Evolutionary conservation across 2,888 invertebrate genomes (phyloP).

Genomic region (Leucoma salicis): DNA sequence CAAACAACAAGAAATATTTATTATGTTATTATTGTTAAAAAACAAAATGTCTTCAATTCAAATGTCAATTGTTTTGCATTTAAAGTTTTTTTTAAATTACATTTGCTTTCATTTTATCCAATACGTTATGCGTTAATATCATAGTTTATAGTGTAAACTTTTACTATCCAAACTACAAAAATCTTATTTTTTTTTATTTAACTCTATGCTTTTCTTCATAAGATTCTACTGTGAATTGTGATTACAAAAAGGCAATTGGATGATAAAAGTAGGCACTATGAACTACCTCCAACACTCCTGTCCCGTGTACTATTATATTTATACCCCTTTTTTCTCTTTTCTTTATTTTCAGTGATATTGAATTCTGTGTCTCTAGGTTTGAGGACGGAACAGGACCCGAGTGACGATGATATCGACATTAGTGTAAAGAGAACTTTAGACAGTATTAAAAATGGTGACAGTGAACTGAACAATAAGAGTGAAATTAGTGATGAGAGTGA

Average conservation of each 20-base stretch:
- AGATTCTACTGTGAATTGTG: too few species aligned
- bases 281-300: slow-evolving; percentile 20
- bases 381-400: slow-evolving; percentile 77
- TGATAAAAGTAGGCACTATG: slow-evolving; percentile 28
- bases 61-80: too few species aligned
- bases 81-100: too few species aligned
- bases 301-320: slow-evolving; percentile 45
- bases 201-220: too few species aligned
- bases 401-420: slow-evolving; percentile 77
- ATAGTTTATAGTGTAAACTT: too few species aligned
- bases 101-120: too few species aligned
- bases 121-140: too few species aligned
- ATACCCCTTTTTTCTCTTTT: slow-evolving; percentile 56
- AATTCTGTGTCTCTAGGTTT: slow-evolving; percentile 81
- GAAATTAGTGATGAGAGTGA: slow-evolving; percentile 64
- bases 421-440: slow-evolving; percentile 78
- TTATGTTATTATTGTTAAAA: too few species aligned
- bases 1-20: too few species aligned
- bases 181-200: too few species aligned
- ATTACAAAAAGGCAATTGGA: slow-evolving; percentile 11
- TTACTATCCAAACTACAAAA: too few species aligned
- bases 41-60: too few species aligned
- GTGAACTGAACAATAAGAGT: slow-evolving; percentile 77
- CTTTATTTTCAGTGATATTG: slow-evolving; percentile 80
- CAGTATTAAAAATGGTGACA: slow-evolving; percentile 78